These are phyloP conservation scores for Cygnus olor DNA, from an alignment of 2,797 vertebrate genomes.

Conservation along the genomic window DNA sequence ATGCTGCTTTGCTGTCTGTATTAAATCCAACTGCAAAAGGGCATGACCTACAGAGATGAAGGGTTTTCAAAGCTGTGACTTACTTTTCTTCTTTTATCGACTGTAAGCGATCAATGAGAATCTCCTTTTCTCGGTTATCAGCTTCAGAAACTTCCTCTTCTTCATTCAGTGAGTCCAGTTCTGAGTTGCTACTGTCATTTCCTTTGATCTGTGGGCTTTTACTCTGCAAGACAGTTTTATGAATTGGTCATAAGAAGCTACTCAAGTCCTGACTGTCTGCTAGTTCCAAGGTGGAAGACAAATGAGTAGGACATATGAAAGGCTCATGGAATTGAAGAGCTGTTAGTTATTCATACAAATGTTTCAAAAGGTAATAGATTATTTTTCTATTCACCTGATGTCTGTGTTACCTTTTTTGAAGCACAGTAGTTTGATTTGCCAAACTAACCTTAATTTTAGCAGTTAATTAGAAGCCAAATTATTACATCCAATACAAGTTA, in stretches of 20 bases:
- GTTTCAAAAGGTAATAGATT: background rate
- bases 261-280: background rate
- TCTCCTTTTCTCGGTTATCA: constrained; percentile 85
- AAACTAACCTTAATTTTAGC: constrained; percentile 18
- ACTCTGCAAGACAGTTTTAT: constrained; percentile 60
- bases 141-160: constrained; percentile 85
- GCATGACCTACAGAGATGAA: background rate
- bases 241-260: background rate
- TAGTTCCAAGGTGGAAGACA: background rate
- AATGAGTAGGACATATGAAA: background rate
- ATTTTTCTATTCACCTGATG: background rate
- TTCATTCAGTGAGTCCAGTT: constrained; percentile 83
- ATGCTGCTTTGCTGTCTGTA: background rate
- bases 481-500: background rate
- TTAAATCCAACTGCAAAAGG: background rate
- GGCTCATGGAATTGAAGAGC: background rate
- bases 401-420: background rate
- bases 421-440: background rate
- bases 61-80: constrained; percentile 38
- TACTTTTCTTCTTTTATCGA: constrained; percentile 98
- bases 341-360: constrained; percentile 18
- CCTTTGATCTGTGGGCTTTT: constrained; percentile 70
- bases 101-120: constrained; percentile 91
- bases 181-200: constrained; percentile 29
- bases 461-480: background rate